A percentile compares a stretch with the other conserved stretches of the same genome.
These are phyloP conservation scores for Ypsolopha scabrella DNA, from an alignment of 2,888 invertebrate genomes.

Conservation along the genomic window DNA sequence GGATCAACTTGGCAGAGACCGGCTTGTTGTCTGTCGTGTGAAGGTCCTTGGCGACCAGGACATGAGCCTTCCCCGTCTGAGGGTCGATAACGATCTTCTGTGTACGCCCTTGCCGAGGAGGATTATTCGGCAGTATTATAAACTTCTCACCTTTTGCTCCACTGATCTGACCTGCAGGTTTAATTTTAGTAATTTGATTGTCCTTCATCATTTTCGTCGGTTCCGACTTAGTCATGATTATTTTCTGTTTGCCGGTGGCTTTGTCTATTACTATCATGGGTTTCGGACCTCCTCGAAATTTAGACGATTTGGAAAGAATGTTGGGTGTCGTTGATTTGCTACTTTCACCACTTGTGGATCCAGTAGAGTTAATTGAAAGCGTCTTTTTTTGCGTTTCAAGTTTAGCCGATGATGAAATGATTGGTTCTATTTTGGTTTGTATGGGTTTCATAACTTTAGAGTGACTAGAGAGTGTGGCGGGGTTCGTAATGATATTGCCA, in stretches of 20 bases:
- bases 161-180: slow-evolving; percentile 17
- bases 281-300: slow-evolving; percentile 47
- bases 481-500: slow-evolving; percentile 43
- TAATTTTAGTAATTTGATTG: background rate
- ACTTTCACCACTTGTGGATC: slow-evolving; percentile 21
- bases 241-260: slow-evolving; percentile 57
- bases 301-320: slow-evolving; percentile 60
- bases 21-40: slow-evolving; percentile 38
- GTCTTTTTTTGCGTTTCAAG: slow-evolving; percentile 39
- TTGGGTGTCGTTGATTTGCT: slow-evolving; percentile 55
- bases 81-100: slow-evolving; percentile 63
- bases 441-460: background rate
- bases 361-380: slow-evolving; percentile 41
- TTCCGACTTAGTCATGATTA: slow-evolving; percentile 55
- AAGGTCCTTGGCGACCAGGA: slow-evolving; percentile 45
- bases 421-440: background rate
- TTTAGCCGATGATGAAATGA: slow-evolving; percentile 33
- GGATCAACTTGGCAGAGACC: slow-evolving; percentile 50
- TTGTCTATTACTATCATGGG: slow-evolving; percentile 61
- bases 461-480: slow-evolving; percentile 31
- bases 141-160: slow-evolving; percentile 47
- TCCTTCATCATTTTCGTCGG: slow-evolving; percentile 35
- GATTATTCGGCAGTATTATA: slow-evolving; percentile 46
- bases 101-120: slow-evolving; percentile 44
- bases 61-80: slow-evolving; percentile 58